Percentiles rank a stretch among this genome's conserved stretches.
These are phyloP conservation scores for Mola mola DNA, from an alignment of 2,113 vertebrate genomes.

Conservation along the genomic window DNA sequence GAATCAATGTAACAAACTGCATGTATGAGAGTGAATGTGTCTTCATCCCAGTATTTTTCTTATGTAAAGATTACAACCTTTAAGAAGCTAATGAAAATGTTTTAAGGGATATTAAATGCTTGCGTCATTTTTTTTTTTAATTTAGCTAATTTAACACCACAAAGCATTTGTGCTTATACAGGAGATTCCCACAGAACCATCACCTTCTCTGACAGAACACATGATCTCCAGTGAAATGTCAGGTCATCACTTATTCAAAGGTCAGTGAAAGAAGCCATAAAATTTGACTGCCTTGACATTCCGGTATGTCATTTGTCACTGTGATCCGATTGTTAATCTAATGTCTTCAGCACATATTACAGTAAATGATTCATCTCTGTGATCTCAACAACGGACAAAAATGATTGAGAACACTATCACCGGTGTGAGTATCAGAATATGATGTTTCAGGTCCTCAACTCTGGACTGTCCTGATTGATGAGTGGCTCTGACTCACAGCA, in stretches of 20 bases:
- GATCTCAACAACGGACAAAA: not conserved
- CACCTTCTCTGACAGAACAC: constrained; percentile 28
- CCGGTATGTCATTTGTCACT: constrained; percentile 46
- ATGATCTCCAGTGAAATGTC: constrained; percentile 31
- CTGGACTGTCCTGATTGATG: constrained; percentile 19
- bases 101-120: not conserved
- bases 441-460: constrained; percentile 28
- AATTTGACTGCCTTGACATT: constrained; percentile 20
- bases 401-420: constrained; percentile 3
- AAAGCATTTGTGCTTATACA: constrained; percentile 9
- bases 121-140: too few species aligned
- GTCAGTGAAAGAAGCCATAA: constrained; percentile 46
- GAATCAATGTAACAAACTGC: too few species aligned
- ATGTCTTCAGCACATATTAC: constrained; percentile 11
- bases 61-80: not conserved
- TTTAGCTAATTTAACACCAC: too few species aligned
- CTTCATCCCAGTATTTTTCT: not conserved
- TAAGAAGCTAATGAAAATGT: not conserved
- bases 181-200: not conserved
- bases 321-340: constrained; percentile 56
- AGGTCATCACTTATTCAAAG: constrained; percentile 34
- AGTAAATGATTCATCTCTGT: constrained; percentile 49
- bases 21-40: too few species aligned
- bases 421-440: not conserved
- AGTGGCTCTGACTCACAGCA: constrained; percentile 10